These are phyloP conservation scores for Diplolepis rosae DNA, from an alignment of 2,888 invertebrate species.

Conservation along the genomic window DNA sequence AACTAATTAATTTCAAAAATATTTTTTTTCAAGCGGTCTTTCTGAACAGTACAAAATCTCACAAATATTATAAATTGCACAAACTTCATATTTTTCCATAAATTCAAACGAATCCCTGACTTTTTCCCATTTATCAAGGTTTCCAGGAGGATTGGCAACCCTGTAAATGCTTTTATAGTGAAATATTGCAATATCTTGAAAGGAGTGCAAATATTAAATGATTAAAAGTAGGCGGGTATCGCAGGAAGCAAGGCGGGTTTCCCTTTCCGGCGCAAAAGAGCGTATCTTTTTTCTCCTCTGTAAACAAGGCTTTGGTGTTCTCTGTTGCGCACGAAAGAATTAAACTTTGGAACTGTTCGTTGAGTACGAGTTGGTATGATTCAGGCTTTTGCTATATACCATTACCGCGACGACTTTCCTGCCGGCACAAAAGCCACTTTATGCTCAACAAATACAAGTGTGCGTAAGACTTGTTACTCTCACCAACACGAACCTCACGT, in stretches of 20 bases:
- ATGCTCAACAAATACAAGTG: background rate
- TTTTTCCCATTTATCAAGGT: too few relatives aligned
- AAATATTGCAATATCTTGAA: too few relatives aligned
- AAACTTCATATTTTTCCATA: too few relatives aligned
- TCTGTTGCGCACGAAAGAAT: background rate
- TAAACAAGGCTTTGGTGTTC: conserved; percentile 19
- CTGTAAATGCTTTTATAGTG: too few relatives aligned
- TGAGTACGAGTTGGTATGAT: conserved; percentile 45
- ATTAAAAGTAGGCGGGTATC: background rate
- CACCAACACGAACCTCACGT: background rate
- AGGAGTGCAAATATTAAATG: too few relatives aligned
- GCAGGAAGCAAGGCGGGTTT: conserved; percentile 52
- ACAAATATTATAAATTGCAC: too few relatives aligned
- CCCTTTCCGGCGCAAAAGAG: conserved; percentile 69
- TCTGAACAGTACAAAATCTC: too few relatives aligned
- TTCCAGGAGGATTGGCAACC: too few relatives aligned
- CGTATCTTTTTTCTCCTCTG: conserved; percentile 53
- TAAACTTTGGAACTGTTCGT: conserved; percentile 11
- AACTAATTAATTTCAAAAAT: too few relatives aligned
- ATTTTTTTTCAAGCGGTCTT: too few relatives aligned
- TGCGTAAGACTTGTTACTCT: conserved; percentile 10
- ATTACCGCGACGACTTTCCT: conserved; percentile 49
- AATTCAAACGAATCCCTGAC: too few relatives aligned
- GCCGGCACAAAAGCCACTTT: conserved; percentile 39
- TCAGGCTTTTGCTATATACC: conserved; percentile 51